A percentile compares a stretch with the other conserved stretches of the same genome.
Evolutionary conservation across 2,113 vertebrate species (phyloP).

Genomic region (Channa argus): DNA sequence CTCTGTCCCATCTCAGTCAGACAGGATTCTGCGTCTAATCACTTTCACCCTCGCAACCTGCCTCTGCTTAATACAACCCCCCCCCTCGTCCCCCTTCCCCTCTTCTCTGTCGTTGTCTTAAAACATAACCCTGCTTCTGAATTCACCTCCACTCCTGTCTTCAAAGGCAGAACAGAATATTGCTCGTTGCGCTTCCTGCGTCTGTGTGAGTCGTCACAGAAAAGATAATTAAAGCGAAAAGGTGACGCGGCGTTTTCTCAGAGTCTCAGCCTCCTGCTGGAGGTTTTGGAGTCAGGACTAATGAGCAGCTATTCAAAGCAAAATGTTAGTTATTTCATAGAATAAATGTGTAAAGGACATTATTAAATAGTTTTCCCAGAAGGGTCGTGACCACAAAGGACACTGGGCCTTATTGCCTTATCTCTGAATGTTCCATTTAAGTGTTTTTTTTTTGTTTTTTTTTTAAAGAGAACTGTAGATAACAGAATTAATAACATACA

Average conservation of each 20-base stretch:
- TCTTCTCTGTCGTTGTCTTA: constrained; percentile 3
- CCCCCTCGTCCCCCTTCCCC: not conserved
- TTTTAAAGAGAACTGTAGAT: no score
- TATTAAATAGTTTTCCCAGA: no score
- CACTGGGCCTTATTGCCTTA: no score
- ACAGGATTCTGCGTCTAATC: constrained; percentile 44
- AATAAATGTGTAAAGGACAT: no score
- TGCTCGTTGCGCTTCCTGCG: not conserved
- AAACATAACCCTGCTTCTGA: constrained; percentile 9
- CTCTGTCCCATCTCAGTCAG: constrained; percentile 36
- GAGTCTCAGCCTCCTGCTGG: constrained; percentile 4
- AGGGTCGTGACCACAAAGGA: no score
- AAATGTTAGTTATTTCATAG: no score
- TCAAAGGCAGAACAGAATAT: not conserved
- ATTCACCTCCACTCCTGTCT: constrained; percentile 9
- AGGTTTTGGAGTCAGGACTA: constrained; percentile 3
- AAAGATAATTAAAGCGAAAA: constrained; percentile 1
- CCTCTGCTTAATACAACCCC: constrained; percentile 25
- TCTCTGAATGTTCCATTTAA: no score
- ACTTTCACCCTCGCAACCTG: constrained; percentile 36
- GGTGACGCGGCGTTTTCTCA: not conserved
- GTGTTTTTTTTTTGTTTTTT: no score
- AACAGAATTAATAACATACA: no score
- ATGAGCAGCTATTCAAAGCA: not conserved
- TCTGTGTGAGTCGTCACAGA: not conserved